A percentile compares a stretch with the other conserved stretches of the same genome.
Conservation (phyloP, 2,113 vertebrate species). For the Sturnira hondurensis region DNA sequence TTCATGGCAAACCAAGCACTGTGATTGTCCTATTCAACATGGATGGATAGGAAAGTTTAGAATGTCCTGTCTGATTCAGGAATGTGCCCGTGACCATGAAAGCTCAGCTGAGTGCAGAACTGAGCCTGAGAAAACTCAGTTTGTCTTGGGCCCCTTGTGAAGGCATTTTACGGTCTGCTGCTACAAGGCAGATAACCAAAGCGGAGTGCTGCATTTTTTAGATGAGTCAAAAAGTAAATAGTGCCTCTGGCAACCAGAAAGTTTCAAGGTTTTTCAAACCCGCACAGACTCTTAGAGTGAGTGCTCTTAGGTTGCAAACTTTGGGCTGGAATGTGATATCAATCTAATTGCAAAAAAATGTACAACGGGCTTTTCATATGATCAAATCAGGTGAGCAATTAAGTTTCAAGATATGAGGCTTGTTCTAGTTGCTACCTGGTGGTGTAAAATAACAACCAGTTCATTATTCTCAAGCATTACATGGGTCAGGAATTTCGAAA, state of each 20-base stretch:
- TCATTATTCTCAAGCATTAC: slow-evolving; percentile 20
- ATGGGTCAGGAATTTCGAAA: slow-evolving; percentile 39
- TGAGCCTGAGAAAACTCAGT: background rate
- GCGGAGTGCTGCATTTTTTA: background rate
- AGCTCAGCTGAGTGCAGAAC: slow-evolving; percentile 7
- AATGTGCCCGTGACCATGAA: background rate
- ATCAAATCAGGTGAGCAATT: slow-evolving; percentile 32
- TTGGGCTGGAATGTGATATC: background rate
- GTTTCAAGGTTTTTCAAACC: background rate
- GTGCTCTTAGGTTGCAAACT: slow-evolving; percentile 18
- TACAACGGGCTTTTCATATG: background rate
- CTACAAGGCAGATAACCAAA: background rate
- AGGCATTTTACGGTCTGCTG: background rate
- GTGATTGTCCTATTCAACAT: background rate
- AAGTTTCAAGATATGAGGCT: background rate
- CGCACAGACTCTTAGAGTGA: background rate
- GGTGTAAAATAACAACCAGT: background rate
- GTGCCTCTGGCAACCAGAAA: background rate
- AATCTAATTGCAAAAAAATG: background rate
- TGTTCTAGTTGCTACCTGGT: background rate
- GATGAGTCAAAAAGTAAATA: background rate
- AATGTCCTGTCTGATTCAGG: background rate
- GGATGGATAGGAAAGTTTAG: background rate
- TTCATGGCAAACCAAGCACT: background rate
- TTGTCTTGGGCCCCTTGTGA: background rate